Conservation (phyloP, 2,113 vertebrate species). For the Halcyon malimbica region DNA sequence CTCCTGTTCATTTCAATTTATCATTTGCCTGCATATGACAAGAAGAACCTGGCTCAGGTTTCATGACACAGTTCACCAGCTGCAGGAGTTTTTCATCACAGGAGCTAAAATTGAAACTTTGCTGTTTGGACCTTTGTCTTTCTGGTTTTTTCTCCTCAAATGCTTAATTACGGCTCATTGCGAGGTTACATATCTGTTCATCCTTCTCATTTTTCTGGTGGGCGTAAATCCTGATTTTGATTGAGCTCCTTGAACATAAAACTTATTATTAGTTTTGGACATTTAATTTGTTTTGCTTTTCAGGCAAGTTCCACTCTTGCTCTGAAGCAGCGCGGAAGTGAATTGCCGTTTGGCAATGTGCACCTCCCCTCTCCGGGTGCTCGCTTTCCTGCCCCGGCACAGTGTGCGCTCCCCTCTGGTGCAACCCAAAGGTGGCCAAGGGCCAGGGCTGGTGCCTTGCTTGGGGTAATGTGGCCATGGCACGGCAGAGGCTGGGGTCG, state of each 20-base stretch:
- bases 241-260: constrained; percentile 26
- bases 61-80: constrained; percentile 29
- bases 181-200: not conserved
- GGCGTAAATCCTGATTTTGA: constrained; percentile 39
- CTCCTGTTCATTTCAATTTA: not conserved
- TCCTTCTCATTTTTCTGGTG: constrained; percentile 11
- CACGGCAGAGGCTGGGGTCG: fast-evolving
- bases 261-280: constrained; percentile 61
- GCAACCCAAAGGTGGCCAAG: not conserved
- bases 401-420: not conserved
- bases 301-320: constrained; percentile 60
- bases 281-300: constrained; percentile 72
- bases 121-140: not conserved
- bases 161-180: not conserved
- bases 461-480: fast-evolving
- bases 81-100: not conserved
- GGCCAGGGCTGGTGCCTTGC: not conserved
- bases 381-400: not conserved
- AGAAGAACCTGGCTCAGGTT: constrained; percentile 18
- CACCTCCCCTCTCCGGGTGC: fast-evolving
- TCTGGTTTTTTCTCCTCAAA: not conserved
- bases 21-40: constrained; percentile 7
- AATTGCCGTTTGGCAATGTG: constrained; percentile 37
- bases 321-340: constrained; percentile 37
- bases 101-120: constrained; percentile 10